Base-by-base conservation (phyloP, 2,888 invertebrate species). In the Chesias legatella region DNA sequence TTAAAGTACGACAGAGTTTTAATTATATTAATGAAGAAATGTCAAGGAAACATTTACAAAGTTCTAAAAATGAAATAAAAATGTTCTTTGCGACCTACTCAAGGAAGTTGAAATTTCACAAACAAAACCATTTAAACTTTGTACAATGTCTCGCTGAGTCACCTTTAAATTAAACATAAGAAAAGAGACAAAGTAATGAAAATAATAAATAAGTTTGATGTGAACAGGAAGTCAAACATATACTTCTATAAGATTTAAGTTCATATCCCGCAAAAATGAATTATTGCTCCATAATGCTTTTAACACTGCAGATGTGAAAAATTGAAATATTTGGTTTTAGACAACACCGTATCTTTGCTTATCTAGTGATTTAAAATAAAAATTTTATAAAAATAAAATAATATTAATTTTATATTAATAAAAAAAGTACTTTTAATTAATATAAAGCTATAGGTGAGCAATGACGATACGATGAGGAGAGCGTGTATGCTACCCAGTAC, bases 181-280 rank as follows among this genome's bases (percentile, higher is more conserved):
- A 43, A 53, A 51, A 46, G 42, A 27, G 29, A 36, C 38, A 9
- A 26, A 45, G 33, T 48, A 56, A 54, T 51, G 45, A 52, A 51
- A 28, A 22, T 33, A 44, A 54, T 54, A 58, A 54, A 58, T 58
- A 45, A 50, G 37, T 43, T 51, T 53, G 45, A 47, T 41, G 50
- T 56, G 54, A 58, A 58, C 58, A 58, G 56, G 58, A 58, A 54
- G 43, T 33, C 10, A 32, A 29, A 33, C 46, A 48, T 35, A 43
- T 30, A 39, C 29, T 45, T 48, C 31, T 34, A 45, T 44, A 46
- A 41, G 13, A 27, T 43, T 43, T 44, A 46, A 41, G 13, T 29
- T 43, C 32, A 28, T 42, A 43, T 53, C 55, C 51, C 52, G 37
- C 37, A 11, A 7, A n/a, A n/a, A n/a, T n/a, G n/a, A n/a, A n/a